Evolutionary conservation across 2,113 vertebrate species (phyloP).

Genomic region (Capricornis sumatraensis): DNA sequence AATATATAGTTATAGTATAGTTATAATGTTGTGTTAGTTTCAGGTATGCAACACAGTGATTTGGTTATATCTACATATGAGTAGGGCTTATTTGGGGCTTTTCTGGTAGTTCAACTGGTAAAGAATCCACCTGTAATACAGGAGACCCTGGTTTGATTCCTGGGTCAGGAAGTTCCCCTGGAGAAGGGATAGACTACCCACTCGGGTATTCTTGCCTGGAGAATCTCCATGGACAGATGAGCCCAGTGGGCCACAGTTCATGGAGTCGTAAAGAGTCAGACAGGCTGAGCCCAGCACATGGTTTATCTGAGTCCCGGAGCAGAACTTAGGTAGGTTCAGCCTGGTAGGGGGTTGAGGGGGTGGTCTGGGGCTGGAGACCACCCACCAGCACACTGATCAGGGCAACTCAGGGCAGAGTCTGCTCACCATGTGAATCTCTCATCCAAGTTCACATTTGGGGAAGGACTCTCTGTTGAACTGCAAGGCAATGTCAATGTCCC

Average conservation of each 20-base stretch:
- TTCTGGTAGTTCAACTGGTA: neutral
- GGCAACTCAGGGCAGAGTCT: neutral
- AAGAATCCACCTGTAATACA: neutral
- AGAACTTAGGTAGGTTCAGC: neutral
- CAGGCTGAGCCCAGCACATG: neutral
- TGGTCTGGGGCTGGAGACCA: neutral
- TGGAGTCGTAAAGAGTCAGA: neutral
- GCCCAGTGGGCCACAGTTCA: neutral
- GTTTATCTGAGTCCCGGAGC: neutral
- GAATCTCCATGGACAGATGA: neutral
- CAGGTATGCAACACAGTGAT: neutral
- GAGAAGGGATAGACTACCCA: neutral
- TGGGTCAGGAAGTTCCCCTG: neutral
- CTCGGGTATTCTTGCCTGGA: neutral
- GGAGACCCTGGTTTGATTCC: neutral
- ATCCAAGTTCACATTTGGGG: neutral
- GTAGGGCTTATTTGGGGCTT: neutral
- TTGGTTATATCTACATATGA: neutral
- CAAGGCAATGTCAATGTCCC: accelerated
- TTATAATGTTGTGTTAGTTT: neutral
- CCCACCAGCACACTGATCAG: neutral
- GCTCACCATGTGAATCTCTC: neutral
- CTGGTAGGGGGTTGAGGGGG: too few relatives aligned
- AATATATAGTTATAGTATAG: neutral
- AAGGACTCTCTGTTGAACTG: neutral